Evolutionary conservation across 2,888 invertebrate genomes (phyloP), one percentile per base, ranked within the genome.

Genomic region (Dryadula phaetusa): DNA sequence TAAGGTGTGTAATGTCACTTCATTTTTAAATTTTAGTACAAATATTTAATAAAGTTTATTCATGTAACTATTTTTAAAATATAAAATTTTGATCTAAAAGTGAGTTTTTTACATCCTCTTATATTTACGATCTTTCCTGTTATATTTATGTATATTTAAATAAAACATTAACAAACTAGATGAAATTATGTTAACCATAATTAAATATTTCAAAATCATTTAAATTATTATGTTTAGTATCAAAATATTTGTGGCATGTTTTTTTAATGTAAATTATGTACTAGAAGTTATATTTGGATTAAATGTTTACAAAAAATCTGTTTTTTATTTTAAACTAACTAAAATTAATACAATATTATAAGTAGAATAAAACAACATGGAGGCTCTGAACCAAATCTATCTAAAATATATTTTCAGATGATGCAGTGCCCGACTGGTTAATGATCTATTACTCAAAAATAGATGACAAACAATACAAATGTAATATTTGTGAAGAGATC

Each of bases 401-500:
- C 28, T 28, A 25, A 5, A 40, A 44, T 56, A 53, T 69, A 28
- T 46, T 78, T 75, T 25, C 76, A 80, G 79, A 77, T 40, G 67
- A 66, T 10, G 40, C 54, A 58, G 56, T 84, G 34, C 89, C 87
- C 3, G 89, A 90, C 14, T 91, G 92, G 91, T 77, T 86, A 54
- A 77, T 82, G 1, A 88, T 91, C 70, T 92, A 91, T 74, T 92
- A 80, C 72, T 66, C 82, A 10, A 82, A 82, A 66, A 62, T 77
- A 20, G 64, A 71, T 0, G 77, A 82, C 0, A 75, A 73, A 0
- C 75, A 80, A 42, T 76, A 79, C 28, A 83, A 83, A 64, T 92
- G 92, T 72, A 92, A 89, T 66, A 77, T 92, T 40, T 92, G 92
- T 64, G 87, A 90, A 47, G 32, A 66, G 0, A 70, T 69, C 6